Evolutionary conservation across 2,797 vertebrate species (phyloP).

Genomic region (Simalia tracyae): DNA sequence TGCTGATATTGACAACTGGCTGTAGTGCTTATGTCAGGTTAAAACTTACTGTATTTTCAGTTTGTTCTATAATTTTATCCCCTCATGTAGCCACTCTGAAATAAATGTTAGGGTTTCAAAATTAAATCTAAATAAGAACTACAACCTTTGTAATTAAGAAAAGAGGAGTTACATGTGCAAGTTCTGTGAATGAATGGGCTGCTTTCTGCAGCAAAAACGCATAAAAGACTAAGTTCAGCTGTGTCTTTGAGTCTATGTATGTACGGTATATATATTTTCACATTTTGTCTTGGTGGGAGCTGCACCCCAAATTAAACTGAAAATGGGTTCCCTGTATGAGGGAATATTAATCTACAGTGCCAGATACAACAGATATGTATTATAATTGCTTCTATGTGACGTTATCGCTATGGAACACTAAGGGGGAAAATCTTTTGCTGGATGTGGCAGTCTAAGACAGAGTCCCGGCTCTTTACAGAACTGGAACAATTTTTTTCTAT

Average conservation of each 20-base stretch:
- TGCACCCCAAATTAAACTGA: neutral
- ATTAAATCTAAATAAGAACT: neutral
- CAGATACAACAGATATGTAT: neutral
- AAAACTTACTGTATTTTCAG: neutral
- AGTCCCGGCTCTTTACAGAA: neutral
- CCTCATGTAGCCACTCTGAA: neutral
- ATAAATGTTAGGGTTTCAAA: neutral
- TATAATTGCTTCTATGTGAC: neutral
- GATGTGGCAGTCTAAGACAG: neutral
- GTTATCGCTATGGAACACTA: neutral
- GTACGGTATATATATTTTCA: neutral
- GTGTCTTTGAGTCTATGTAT: neutral
- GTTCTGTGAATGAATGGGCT: neutral
- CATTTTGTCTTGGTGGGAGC: neutral
- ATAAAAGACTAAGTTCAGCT: neutral
- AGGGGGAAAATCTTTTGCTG: neutral
- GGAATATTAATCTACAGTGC: neutral
- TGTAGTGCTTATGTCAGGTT: neutral
- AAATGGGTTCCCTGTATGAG: neutral
- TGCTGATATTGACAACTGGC: neutral
- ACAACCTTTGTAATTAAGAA: neutral
- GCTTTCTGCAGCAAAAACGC: neutral
- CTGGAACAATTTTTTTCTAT: neutral
- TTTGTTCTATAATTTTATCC: neutral
- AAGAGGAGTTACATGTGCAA: neutral